These are phyloP conservation scores for Oncorhynchus nerka DNA, from an alignment of 2,113 vertebrate species.

Conservation along the genomic window DNA sequence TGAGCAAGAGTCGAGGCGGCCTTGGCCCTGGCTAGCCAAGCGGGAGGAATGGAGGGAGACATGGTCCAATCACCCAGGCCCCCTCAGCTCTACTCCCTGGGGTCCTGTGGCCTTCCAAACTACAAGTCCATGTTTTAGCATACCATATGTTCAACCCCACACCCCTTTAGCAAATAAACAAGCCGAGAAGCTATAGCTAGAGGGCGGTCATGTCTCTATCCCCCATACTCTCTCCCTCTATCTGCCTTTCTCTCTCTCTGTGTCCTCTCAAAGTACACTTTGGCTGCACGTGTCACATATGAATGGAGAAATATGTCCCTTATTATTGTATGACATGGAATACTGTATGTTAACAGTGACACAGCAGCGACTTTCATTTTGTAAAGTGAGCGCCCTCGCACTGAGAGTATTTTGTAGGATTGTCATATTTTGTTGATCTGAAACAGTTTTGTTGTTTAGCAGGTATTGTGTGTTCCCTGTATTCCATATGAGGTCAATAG, in stretches of 20 bases:
- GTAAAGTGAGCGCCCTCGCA: too few relatives aligned
- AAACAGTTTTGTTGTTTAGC: too few relatives aligned
- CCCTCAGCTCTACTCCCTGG: slow-evolving; percentile 66
- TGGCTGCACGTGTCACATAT: neutral
- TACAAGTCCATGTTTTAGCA: slow-evolving; percentile 81
- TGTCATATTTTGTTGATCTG: too few relatives aligned
- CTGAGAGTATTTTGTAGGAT: too few relatives aligned
- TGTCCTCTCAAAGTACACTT: neutral
- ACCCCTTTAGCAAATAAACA: slow-evolving; percentile 73
- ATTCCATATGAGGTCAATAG: too few relatives aligned
- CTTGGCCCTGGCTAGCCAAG: slow-evolving; percentile 66
- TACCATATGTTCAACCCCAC: slow-evolving; percentile 76
- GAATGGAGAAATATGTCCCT: neutral
- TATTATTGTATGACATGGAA: neutral
- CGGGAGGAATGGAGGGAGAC: slow-evolving; percentile 78
- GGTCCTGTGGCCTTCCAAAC: slow-evolving; percentile 70
- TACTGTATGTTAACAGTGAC: neutral
- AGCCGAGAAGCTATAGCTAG: slow-evolving; percentile 76
- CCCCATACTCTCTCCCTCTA: slow-evolving; percentile 50
- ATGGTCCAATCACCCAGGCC: slow-evolving; percentile 66
- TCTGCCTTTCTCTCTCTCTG: slow-evolving; percentile 7
- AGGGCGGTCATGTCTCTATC: slow-evolving; percentile 65
- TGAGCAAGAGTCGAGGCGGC: too few relatives aligned
- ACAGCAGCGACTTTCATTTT: neutral
- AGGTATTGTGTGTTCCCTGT: too few relatives aligned